Percentiles rank a stretch among this genome's conserved stretches.
Evolutionary conservation across 2,113 vertebrate species (phyloP).

Genomic region (Pandion haliaetus): DNA sequence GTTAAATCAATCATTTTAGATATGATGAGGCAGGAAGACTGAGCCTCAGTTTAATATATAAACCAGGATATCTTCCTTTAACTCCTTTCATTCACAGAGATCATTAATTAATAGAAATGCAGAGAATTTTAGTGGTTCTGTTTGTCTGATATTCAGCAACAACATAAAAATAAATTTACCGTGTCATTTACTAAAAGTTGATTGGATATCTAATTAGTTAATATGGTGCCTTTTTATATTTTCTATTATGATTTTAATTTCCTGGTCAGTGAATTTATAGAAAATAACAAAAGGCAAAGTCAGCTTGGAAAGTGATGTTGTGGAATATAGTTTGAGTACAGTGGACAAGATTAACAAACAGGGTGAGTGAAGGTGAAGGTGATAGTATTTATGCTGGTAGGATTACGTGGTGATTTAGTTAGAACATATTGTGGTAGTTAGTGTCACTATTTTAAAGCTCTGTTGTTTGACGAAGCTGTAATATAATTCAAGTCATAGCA

Average conservation of each 20-base stretch:
- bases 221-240: background rate
- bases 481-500: background rate
- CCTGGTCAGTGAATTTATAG: background rate
- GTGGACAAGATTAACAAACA: background rate
- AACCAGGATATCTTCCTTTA: background rate
- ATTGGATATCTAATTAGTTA: background rate
- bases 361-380: background rate
- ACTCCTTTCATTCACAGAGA: background rate
- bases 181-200: background rate
- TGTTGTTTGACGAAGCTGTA: background rate
- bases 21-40: background rate
- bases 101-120: background rate
- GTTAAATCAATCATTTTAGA: slow-evolving; percentile 13
- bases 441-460: background rate
- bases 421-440: background rate
- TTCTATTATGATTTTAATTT: background rate
- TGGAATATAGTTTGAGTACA: background rate
- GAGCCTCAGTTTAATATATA: background rate
- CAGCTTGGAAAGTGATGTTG: background rate
- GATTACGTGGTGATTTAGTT: background rate
- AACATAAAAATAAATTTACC: background rate
- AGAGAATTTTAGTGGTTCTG: background rate
- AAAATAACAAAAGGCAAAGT: background rate
- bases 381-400: background rate
- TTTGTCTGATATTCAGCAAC: background rate